A percentile compares a stretch with the other conserved stretches of the same genome.
phyloP scores from a whole-genome alignment of 2,888 invertebrate genomes.

The Mythimna albipuncta region DNA sequence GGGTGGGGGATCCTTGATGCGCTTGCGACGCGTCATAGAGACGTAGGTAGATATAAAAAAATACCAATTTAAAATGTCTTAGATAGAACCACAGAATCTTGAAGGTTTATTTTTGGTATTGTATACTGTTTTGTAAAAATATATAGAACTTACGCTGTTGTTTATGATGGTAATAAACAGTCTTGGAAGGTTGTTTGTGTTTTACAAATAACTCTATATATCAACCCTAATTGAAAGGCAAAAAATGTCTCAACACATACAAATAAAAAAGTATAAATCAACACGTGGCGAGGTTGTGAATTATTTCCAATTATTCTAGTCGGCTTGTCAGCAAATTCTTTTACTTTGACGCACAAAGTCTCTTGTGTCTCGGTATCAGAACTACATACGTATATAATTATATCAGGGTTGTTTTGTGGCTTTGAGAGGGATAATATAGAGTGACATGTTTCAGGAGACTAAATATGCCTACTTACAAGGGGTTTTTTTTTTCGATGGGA shows the following conservation, averaged over 20 bases:
- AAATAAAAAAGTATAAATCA: background rate
- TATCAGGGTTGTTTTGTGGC: constrained; percentile 10
- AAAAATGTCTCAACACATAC: background rate
- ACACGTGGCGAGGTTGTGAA: background rate
- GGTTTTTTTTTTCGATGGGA: no score
- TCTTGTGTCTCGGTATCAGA: constrained; percentile 14
- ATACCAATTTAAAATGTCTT: no score
- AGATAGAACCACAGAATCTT: no score
- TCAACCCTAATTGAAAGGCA: background rate
- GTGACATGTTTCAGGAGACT: background rate
- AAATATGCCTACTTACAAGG: background rate
- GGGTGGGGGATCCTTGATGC: no score
- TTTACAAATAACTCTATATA: background rate
- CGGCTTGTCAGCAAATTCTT: constrained; percentile 11
- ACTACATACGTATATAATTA: background rate
- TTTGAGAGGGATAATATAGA: background rate
- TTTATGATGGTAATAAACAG: no score
- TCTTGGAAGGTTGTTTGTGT: no score
- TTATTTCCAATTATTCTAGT: constrained; percentile 7
- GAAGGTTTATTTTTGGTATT: no score
- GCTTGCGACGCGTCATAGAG: no score
- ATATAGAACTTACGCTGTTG: no score
- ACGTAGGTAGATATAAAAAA: no score
- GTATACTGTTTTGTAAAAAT: no score
- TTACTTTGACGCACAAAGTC: constrained; percentile 3